A percentile compares a stretch with the other conserved stretches of the same genome.
phyloP scores from a whole-genome alignment of 2,888 invertebrate species.

The Suillia variegata region DNA sequence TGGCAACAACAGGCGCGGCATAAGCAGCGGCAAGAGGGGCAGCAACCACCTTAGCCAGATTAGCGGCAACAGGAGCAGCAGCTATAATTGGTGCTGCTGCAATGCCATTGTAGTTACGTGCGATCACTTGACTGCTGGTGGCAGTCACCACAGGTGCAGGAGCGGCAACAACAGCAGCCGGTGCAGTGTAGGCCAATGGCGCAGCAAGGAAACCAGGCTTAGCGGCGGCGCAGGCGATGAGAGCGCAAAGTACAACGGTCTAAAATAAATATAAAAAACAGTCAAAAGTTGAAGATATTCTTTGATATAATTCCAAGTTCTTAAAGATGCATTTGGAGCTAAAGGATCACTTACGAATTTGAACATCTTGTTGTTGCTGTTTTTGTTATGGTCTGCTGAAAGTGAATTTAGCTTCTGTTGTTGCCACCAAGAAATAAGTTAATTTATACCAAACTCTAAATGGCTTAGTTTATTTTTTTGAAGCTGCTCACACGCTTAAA shows the following conservation, averaged over 20 bases:
- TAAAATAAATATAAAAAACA: too few relatives aligned
- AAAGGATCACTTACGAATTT: constrained; percentile 25
- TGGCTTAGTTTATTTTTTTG: too few relatives aligned
- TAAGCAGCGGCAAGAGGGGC: neutral
- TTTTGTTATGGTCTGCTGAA: neutral
- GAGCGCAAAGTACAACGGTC: constrained; percentile 28
- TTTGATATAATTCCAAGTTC: too few relatives aligned
- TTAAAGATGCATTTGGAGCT: too few relatives aligned
- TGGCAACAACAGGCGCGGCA: constrained; percentile 9
- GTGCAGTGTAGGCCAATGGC: constrained; percentile 27
- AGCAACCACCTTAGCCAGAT: constrained; percentile 19
- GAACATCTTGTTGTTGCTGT: constrained; percentile 23
- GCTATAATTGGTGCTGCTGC: constrained; percentile 35
- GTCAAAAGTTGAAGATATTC: too few relatives aligned
- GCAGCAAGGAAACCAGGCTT: constrained; percentile 34
- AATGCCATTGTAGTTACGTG: constrained; percentile 46
- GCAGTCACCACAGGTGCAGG: constrained; percentile 45
- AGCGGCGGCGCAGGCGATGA: constrained; percentile 41
- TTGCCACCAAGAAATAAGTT: too few relatives aligned
- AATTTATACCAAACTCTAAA: too few relatives aligned
- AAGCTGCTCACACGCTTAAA: too few relatives aligned
- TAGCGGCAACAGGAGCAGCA: constrained; percentile 20
- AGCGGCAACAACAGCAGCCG: constrained; percentile 35
- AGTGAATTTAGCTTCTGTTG: too few relatives aligned
- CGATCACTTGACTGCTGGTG: constrained; percentile 47